Percentiles rank a stretch among this genome's conserved stretches.
Conservation (phyloP, 2,797 vertebrate species). For the Meriones psammophilus region DNA sequence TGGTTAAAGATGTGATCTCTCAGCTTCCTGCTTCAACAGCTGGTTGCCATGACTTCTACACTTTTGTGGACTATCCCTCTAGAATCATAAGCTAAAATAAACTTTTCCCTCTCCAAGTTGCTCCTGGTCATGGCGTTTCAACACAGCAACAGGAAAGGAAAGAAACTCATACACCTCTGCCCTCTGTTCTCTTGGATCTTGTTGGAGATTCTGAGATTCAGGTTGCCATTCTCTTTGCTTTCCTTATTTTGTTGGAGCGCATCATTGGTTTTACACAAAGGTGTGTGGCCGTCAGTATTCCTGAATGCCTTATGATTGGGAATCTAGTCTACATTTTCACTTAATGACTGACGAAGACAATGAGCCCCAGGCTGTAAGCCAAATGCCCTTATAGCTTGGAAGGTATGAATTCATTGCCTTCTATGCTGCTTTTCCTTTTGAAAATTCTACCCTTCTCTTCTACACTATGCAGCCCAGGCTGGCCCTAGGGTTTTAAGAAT, state of each 20-base stretch:
- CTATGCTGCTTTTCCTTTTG: neutral
- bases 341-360: neutral
- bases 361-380: constrained; percentile 15
- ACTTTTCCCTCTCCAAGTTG: neutral
- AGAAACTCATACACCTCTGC: neutral
- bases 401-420: neutral
- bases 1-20: neutral
- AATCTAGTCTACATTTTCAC: constrained; percentile 20
- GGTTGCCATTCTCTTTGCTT: neutral
- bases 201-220: neutral
- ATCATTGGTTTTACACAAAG: neutral
- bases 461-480: neutral
- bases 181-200: neutral
- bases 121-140: neutral
- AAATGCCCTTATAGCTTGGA: constrained; percentile 40
- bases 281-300: neutral
- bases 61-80: neutral
- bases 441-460: neutral
- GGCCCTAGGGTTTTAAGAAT: neutral
- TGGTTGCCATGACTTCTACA: neutral
- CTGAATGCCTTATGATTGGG: neutral
- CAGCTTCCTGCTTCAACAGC: neutral
- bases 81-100: neutral
- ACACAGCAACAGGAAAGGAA: neutral
- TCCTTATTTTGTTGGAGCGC: neutral